Percentiles rank a stretch among this genome's conserved stretches.
These are phyloP conservation scores for Orchesella flavescens DNA, from an alignment of 2,888 invertebrate species.

Conservation along the genomic window DNA sequence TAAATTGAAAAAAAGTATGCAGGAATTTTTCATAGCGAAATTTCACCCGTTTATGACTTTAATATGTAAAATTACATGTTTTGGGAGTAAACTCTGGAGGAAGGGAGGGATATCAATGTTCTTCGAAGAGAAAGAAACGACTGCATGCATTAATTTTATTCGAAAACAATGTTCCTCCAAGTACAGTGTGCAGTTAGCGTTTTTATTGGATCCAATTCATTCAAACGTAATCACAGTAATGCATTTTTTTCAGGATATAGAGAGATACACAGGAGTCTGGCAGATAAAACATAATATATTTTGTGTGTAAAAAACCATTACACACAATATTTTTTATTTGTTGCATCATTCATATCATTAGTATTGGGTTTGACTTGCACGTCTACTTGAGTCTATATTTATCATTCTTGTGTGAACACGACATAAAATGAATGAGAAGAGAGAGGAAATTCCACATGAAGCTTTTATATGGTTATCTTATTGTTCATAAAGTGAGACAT, in stretches of 20 bases:
- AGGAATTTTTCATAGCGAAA: too few species aligned
- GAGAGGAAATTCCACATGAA: constrained; percentile 39
- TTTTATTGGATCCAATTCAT: neutral
- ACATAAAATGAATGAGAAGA: constrained; percentile 36
- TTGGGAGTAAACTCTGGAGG: too few species aligned
- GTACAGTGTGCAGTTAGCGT: too few species aligned
- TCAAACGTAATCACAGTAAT: constrained; percentile 9
- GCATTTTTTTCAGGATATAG: neutral
- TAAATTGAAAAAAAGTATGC: too few species aligned
- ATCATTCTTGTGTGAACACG: constrained; percentile 26
- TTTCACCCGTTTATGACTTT: too few species aligned
- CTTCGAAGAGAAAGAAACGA: too few species aligned
- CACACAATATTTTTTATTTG: neutral
- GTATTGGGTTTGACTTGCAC: neutral
- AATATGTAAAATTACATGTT: too few species aligned
- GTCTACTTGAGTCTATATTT: neutral
- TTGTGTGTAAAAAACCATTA: neutral
- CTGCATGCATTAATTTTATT: too few species aligned
- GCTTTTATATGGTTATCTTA: constrained; percentile 61
- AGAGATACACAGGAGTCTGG: neutral
- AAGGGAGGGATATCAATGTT: too few species aligned
- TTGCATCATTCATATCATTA: neutral
- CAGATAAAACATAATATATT: neutral
- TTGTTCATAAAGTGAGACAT: constrained; percentile 64
- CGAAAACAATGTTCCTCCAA: too few species aligned